A percentile compares a stretch with the other conserved stretches of the same genome.
Evolutionary conservation across 2,113 vertebrate genomes (phyloP).

Genomic region (Plotosus lineatus): DNA sequence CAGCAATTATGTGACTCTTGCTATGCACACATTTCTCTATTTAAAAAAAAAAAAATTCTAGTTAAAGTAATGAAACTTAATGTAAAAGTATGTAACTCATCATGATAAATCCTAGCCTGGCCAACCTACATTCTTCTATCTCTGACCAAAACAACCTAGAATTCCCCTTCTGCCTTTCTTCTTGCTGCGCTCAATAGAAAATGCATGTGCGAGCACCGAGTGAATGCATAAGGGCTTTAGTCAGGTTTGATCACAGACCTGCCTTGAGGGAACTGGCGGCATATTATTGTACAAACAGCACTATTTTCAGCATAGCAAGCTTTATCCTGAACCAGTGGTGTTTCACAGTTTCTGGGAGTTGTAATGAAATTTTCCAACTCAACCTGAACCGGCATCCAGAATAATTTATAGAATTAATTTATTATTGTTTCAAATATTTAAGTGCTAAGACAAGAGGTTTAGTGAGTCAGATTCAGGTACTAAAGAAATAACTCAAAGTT

Average conservation of each 20-base stretch:
- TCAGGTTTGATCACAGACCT: constrained; percentile 47
- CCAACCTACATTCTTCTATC: constrained; percentile 20
- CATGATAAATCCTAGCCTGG: background rate
- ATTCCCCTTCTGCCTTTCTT: constrained; percentile 5
- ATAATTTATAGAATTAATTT: constrained; percentile 27
- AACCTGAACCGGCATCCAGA: constrained; percentile 41
- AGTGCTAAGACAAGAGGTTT: constrained; percentile 27
- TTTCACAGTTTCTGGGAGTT: constrained; percentile 21
- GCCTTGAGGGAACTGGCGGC: constrained; percentile 10
- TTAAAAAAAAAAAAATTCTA: too few species aligned
- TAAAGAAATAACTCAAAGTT: constrained; percentile 1
- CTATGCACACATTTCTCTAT: background rate
- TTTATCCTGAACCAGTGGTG: constrained; percentile 18
- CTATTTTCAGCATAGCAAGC: constrained; percentile 28
- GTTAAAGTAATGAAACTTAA: background rate
- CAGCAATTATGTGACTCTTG: background rate
- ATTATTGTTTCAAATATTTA: constrained; percentile 40
- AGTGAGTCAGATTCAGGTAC: constrained; percentile 26
- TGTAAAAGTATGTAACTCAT: background rate
- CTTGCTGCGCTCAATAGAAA: constrained; percentile 55
- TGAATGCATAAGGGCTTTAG: constrained; percentile 25
- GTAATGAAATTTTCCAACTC: constrained; percentile 46
- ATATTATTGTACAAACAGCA: constrained; percentile 47
- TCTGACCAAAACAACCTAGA: background rate
- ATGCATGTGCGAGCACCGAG: constrained; percentile 50